Evolutionary conservation across 2,797 vertebrate species (phyloP).

Genomic region (Podarcis siculus): DNA sequence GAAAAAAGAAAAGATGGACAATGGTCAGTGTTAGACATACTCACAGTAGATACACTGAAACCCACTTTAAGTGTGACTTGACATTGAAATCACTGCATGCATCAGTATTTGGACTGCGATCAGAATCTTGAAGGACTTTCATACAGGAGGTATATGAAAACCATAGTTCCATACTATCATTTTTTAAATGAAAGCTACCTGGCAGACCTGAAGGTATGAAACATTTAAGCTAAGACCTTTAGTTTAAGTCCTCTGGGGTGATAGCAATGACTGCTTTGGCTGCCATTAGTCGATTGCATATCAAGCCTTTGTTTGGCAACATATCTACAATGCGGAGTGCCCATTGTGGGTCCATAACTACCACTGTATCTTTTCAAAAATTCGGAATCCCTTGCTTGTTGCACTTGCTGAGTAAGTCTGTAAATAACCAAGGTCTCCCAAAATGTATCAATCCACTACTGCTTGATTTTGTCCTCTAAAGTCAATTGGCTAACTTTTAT

Average conservation of each 20-base stretch:
- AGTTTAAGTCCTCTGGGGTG: no score
- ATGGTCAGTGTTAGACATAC: no score
- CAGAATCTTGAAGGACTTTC: neutral
- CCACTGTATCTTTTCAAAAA: neutral
- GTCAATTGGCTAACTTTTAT: no score
- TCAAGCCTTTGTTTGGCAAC: no score
- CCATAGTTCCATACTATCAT: neutral
- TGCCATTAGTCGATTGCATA: no score
- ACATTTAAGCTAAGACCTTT: no score
- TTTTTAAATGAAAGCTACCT: neutral
- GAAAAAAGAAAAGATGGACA: neutral
- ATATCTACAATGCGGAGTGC: no score
- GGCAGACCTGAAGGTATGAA: no score
- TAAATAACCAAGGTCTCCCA: neutral
- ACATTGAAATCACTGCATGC: neutral
- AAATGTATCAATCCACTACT: neutral
- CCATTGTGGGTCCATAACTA: no score
- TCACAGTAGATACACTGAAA: no score
- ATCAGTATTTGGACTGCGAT: neutral
- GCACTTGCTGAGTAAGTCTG: neutral
- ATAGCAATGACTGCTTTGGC: no score
- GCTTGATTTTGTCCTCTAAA: neutral
- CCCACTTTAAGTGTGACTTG: no score
- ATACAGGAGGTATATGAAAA: neutral
- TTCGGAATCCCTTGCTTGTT: neutral